Percentiles rank a stretch among this genome's conserved stretches.
These are phyloP conservation scores for Aphyosemion australe DNA, from an alignment of 2,113 vertebrate species.

Conservation along the genomic window DNA sequence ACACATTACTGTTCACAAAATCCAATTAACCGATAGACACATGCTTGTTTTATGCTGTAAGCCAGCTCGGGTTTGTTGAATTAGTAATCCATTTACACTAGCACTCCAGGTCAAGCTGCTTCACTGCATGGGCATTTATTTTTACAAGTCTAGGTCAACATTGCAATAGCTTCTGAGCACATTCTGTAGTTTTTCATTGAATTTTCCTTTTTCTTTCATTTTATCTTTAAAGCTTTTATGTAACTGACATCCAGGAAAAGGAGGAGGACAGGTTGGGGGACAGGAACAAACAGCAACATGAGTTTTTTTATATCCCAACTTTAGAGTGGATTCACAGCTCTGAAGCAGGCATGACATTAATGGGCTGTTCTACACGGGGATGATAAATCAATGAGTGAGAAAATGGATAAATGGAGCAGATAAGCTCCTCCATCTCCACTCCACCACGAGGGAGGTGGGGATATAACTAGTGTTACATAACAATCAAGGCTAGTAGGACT, in stretches of 20 bases:
- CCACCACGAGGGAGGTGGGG: background rate
- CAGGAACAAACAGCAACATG: background rate
- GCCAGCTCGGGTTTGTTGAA: background rate
- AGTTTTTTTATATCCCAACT: no score
- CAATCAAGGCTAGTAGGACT: constrained; percentile 50
- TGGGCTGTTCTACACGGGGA: background rate
- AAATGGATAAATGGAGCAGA: constrained; percentile 39
- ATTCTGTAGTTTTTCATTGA: background rate
- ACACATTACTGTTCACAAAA: background rate
- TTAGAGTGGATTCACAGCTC: no score
- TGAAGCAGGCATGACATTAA: constrained; percentile 4
- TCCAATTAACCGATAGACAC: background rate
- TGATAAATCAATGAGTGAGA: constrained; percentile 26
- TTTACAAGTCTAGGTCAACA: constrained; percentile 17
- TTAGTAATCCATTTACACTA: background rate
- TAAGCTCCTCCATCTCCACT: constrained; percentile 37
- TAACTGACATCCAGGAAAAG: background rate
- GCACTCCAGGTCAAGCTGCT: constrained; percentile 20
- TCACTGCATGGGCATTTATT: constrained; percentile 6
- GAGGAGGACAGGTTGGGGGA: background rate
- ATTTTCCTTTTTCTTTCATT: background rate
- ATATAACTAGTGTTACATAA: constrained; percentile 46
- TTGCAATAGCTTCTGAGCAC: constrained; percentile 6
- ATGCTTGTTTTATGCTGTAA: background rate
- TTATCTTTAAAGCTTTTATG: background rate